phyloP scores from a whole-genome alignment of 2,888 invertebrate species.

The Apamea crenata region DNA sequence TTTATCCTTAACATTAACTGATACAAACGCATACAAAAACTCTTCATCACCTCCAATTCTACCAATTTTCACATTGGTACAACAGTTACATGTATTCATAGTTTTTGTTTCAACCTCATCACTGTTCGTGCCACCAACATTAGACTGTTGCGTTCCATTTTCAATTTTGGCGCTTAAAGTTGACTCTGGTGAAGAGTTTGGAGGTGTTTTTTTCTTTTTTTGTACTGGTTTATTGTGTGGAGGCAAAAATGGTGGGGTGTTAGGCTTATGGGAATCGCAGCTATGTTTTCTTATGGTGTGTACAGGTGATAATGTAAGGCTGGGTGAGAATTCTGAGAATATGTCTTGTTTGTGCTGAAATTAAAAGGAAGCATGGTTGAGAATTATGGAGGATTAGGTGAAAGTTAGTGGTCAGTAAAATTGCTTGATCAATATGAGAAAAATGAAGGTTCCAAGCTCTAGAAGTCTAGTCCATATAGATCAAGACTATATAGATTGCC shows the following conservation, averaged over 20 bases:
- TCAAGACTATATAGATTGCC: not conserved
- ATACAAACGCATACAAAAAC: conserved; percentile 85
- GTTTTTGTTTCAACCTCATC: conserved; percentile 33
- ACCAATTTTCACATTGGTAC: conserved; percentile 59
- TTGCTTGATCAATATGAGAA: not conserved
- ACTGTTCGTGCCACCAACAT: conserved; percentile 8
- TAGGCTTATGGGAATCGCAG: conserved; percentile 70
- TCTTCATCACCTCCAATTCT: conserved; percentile 73
- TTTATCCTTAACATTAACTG: conserved; percentile 83
- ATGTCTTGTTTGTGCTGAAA: conserved; percentile 86
- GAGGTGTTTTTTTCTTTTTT: conserved; percentile 54
- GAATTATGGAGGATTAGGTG: not conserved
- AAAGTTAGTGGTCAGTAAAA: not conserved
- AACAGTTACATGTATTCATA: conserved; percentile 74
- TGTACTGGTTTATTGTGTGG: conserved; percentile 39
- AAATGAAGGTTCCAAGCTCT: not conserved
- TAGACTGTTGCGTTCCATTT: conserved; percentile 41
- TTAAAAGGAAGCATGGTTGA: conserved; percentile 8
- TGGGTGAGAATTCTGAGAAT: conserved; percentile 80
- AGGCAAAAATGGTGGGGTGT: conserved; percentile 60
- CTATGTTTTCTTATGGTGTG: conserved; percentile 75
- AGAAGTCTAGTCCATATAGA: no score
- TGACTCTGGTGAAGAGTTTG: conserved; percentile 1
- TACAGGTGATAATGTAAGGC: conserved; percentile 70
- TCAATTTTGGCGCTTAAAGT: conserved; percentile 35